Conservation (phyloP, 2,113 vertebrate species). For the Australoheros scitulus region DNA sequence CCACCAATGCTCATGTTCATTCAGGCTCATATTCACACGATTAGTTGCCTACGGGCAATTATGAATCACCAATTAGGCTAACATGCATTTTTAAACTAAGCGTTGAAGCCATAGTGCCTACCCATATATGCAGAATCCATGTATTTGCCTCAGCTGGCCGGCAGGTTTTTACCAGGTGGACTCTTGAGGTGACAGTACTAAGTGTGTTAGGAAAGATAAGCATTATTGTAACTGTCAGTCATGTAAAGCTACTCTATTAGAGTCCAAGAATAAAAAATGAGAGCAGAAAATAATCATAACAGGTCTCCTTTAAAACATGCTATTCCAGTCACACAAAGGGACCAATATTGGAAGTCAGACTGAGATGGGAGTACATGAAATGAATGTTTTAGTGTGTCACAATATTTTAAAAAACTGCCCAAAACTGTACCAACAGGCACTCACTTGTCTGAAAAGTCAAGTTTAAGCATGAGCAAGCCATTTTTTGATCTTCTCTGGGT, state of each 20-base stretch:
- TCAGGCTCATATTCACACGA: background rate
- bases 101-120: background rate
- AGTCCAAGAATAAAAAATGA: background rate
- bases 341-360: background rate
- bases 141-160: background rate
- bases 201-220: background rate
- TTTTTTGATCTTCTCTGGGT: conserved; percentile 18
- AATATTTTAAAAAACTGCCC: background rate
- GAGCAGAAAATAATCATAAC: background rate
- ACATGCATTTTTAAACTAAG: background rate
- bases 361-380: background rate
- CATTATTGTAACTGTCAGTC: background rate
- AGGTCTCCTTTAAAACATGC: background rate
- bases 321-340: conserved; percentile 6
- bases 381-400: background rate
- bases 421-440: background rate
- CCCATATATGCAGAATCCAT: background rate
- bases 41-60: background rate
- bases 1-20: rapidly evolving
- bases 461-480: background rate
- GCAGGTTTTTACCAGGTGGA: background rate
- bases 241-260: background rate
- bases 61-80: background rate
- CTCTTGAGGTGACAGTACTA: background rate
- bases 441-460: conserved; percentile 9